Evolutionary conservation across 2,113 vertebrate genomes (phyloP).

Genomic region (Hippocampus zosterae): DNA sequence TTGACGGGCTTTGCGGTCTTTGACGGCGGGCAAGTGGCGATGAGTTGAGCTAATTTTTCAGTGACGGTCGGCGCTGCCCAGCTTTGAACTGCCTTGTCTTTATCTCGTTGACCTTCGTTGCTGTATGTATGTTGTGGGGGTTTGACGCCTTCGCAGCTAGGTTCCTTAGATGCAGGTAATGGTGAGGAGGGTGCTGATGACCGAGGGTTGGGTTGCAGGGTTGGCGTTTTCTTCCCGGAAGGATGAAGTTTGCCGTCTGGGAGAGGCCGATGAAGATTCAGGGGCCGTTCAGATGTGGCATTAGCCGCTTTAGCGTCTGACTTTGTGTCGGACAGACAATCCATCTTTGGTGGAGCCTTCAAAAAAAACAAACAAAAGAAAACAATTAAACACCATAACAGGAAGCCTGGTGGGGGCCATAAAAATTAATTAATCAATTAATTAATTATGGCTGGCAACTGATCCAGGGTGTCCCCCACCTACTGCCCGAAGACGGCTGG

Average conservation of each 20-base stretch:
- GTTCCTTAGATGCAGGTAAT: slow-evolving; percentile 56
- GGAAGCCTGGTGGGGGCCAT: not conserved
- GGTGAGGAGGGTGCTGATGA: slow-evolving; percentile 56
- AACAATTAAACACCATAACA: not conserved
- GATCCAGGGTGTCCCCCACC: too few relatives aligned
- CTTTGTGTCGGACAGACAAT: slow-evolving; percentile 72
- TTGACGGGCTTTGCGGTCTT: slow-evolving; percentile 90
- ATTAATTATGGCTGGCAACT: too few relatives aligned
- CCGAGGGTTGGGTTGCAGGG: slow-evolving; percentile 52
- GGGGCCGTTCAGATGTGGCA: slow-evolving; percentile 63
- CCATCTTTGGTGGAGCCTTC: slow-evolving; percentile 71
- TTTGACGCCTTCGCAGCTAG: slow-evolving; percentile 73
- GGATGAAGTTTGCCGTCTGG: slow-evolving; percentile 68
- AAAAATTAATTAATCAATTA: not conserved
- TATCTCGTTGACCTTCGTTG: slow-evolving; percentile 77
- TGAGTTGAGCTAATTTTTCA: slow-evolving; percentile 93
- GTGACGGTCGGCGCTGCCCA: slow-evolving; percentile 85
- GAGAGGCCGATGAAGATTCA: slow-evolving; percentile 68
- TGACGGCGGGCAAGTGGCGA: slow-evolving; percentile 90
- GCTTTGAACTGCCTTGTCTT: slow-evolving; percentile 74
- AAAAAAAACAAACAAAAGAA: slow-evolving; percentile 15
- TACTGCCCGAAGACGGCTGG: too few relatives aligned
- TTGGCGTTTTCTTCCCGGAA: slow-evolving; percentile 68
- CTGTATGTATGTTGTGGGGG: slow-evolving; percentile 62
- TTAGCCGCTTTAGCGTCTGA: slow-evolving; percentile 60